Evolutionary conservation across 2,888 invertebrate species (phyloP).

Genomic region (Ectemnius continuus): DNA sequence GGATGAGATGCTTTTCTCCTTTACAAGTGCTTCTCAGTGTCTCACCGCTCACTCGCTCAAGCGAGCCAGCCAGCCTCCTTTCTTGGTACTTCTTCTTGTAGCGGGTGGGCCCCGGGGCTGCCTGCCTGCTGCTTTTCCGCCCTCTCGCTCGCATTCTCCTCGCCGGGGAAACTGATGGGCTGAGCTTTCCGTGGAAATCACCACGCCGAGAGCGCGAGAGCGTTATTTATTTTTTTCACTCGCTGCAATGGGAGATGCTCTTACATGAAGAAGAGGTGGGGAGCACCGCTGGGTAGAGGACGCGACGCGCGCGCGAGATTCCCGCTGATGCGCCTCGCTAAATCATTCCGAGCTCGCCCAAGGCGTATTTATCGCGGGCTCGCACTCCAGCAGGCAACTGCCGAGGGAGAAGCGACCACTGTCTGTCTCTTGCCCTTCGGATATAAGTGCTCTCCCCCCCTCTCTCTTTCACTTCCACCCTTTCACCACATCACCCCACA

Average conservation of each 20-base stretch:
- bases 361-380: conserved; percentile 28
- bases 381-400: conserved; percentile 9
- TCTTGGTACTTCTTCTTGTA: conserved; percentile 20
- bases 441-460: too few species aligned
- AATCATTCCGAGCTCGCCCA: conserved; percentile 35
- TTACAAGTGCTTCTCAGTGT: too few species aligned
- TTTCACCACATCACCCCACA: too few species aligned
- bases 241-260: conserved; percentile 49
- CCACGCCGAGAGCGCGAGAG: conserved; percentile 17
- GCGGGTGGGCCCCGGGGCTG: conserved; percentile 19
- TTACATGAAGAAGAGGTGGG: conserved; percentile 10
- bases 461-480: too few species aligned
- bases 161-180: conserved; percentile 54
- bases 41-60: too few species aligned
- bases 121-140: conserved; percentile 37
- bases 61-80: not conserved
- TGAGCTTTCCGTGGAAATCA: conserved; percentile 50
- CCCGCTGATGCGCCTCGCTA: conserved; percentile 39
- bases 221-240: conserved; percentile 57
- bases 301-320: conserved; percentile 38
- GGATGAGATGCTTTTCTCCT: too few species aligned
- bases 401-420: too few species aligned
- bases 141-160: not conserved
- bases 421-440: too few species aligned
- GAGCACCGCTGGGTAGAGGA: not conserved